Evolutionary conservation across 2,113 vertebrate genomes (phyloP), one percentile per base, ranked within the genome.

Genomic region (Channa maculata): DNA sequence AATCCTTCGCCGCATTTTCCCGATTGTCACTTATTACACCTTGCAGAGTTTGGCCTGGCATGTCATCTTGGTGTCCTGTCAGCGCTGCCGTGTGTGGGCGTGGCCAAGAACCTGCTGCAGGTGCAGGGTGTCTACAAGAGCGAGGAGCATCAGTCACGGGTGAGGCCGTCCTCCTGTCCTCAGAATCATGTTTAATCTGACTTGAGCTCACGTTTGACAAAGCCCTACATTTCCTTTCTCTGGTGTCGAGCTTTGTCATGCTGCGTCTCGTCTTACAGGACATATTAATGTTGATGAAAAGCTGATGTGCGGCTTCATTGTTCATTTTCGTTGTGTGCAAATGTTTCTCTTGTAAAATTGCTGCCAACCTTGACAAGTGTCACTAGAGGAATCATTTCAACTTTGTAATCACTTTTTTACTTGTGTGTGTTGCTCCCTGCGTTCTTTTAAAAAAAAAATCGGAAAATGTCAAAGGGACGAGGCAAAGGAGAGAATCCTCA

Each of bases 71-170:
- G 97, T 0, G 93, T 99, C 44, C 93, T 97, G 65, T 95, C 95
- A 0, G 95, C 91, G 38, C 87, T 99, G 10, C 96, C 97, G 0
- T 98, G 96, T 65, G 41, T 98, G 33, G 98, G 97, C 4, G 97
- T 99, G 75, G 98, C 98, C 80, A 99, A 99, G 92, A 98, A 98
- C 63, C 96, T 99, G 54, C 94, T 99, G 82, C 95, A 97, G 5
- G 96, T 97, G 59, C 95, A 97, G 4, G 96, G 97, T 0, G 88
- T 99, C 62, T 77, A 63, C 85, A 96, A 93, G 79, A 88, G 90
- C 0, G 85, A 95, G 38, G 84, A 92, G 65, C 97, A 98, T 89
- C 94, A 78, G 78, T 93, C 94, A 45, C 95, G 97, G 94, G 97
- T 98, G 69, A 93, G 91, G 68, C 71, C 11, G 13, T 37, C 41